Evolutionary conservation across 2,797 vertebrate species (phyloP).

Genomic region (Australoheros facetus): DNA sequence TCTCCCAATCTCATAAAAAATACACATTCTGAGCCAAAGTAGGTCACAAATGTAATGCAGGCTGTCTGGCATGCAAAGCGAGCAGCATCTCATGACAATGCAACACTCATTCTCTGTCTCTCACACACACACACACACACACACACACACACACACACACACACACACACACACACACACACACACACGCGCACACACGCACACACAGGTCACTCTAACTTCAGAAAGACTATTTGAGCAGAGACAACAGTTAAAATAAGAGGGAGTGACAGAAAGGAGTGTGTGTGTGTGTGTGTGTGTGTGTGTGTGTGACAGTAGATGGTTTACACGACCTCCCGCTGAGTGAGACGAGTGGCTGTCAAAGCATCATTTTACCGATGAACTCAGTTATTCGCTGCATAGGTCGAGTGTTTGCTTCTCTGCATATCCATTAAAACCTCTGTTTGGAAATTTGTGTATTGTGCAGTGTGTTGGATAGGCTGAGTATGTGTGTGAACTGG

Average conservation of each 20-base stretch:
- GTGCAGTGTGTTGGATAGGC: neutral
- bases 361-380: neutral
- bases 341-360: neutral
- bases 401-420: neutral
- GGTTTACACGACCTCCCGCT: neutral
- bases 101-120: neutral
- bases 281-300: too few species aligned
- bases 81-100: slow-evolving; percentile 26
- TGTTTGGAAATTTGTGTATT: neutral
- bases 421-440: neutral
- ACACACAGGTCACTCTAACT: neutral
- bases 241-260: neutral
- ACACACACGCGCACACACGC: neutral
- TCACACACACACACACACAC: neutral
- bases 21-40: slow-evolving; percentile 60
- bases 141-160: neutral
- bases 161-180: slow-evolving; percentile 1
- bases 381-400: neutral
- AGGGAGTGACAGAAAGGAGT: neutral
- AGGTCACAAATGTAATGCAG: slow-evolving; percentile 58
- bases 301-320: neutral
- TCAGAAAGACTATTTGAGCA: neutral
- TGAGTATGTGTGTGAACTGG: neutral
- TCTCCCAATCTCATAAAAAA: slow-evolving; percentile 61
- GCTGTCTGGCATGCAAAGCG: slow-evolving; percentile 41